These are phyloP conservation scores for Achatina immaculata DNA, from an alignment of 1,140 invertebrate species.

Conservation along the genomic window DNA sequence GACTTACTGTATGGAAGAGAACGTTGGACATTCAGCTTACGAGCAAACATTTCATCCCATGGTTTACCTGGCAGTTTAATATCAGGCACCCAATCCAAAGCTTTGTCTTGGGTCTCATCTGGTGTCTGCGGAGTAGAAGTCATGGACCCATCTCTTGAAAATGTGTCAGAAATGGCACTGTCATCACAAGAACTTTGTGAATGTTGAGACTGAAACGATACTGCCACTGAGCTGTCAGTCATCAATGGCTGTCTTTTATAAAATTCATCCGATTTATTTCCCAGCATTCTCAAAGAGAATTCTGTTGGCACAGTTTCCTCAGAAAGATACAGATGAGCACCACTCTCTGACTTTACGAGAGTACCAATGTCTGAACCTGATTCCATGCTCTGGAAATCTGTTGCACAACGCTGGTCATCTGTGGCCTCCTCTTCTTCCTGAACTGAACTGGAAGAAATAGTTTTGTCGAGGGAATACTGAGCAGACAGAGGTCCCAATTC, in stretches of 20 bases:
- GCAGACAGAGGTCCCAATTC: neutral
- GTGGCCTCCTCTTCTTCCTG: constrained; percentile 48
- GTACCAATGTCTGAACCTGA: constrained; percentile 37
- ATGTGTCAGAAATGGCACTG: constrained; percentile 52
- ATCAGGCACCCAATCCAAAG: neutral
- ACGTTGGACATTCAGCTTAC: neutral
- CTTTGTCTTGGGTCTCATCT: constrained; percentile 22
- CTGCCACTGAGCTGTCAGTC: constrained; percentile 56
- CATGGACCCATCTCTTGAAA: constrained; percentile 42
- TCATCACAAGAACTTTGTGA: constrained; percentile 60
- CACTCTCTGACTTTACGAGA: constrained; percentile 59
- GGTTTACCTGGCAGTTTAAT: neutral
- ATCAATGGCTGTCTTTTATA: constrained; percentile 30
- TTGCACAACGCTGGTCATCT: constrained; percentile 12
- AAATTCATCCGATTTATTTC: neutral
- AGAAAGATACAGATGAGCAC: constrained; percentile 60
- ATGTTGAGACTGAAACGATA: constrained; percentile 57
- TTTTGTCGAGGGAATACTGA: constrained; percentile 37
- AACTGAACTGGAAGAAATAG: constrained; percentile 51
- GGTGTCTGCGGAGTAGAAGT: constrained; percentile 47
- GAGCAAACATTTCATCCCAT: constrained; percentile 4
- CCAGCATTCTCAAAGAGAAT: neutral
- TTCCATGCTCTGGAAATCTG: constrained; percentile 22
- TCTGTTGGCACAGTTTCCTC: constrained; percentile 41
- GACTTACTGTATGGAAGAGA: constrained; percentile 17